Evolutionary conservation across 2,797 vertebrate species (phyloP).

Genomic region (Amblyraja radiata): DNA sequence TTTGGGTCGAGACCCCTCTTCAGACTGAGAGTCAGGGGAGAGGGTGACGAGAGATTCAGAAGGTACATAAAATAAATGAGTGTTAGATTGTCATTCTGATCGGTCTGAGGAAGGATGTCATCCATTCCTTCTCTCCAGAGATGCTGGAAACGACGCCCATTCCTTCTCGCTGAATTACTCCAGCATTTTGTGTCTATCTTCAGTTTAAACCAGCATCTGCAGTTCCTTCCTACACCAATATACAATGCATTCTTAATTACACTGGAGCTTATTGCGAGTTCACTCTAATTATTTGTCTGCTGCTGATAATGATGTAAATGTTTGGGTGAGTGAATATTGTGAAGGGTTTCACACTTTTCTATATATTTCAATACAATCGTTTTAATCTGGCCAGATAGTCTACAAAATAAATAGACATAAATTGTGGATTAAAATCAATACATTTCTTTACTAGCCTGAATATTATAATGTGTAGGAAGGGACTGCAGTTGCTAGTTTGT

Average conservation of each 20-base stretch:
- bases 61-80: no score
- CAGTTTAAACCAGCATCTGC: no score
- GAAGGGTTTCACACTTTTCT: background rate
- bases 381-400: background rate
- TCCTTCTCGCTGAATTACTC: no score
- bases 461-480: background rate
- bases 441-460: background rate
- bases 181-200: no score
- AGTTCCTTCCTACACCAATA: background rate
- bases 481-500: no score
- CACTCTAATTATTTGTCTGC: background rate
- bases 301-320: background rate
- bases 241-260: background rate
- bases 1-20: no score
- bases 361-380: background rate
- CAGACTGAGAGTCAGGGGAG: no score
- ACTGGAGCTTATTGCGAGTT: background rate
- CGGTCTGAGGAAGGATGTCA: no score
- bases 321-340: background rate
- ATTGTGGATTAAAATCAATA: background rate
- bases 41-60: no score
- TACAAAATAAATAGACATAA: background rate
- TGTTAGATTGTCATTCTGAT: no score
- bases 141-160: no score
- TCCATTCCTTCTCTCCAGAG: no score